Evolutionary conservation across 2,113 vertebrate species (phyloP).

Genomic region (Puma concolor): DNA sequence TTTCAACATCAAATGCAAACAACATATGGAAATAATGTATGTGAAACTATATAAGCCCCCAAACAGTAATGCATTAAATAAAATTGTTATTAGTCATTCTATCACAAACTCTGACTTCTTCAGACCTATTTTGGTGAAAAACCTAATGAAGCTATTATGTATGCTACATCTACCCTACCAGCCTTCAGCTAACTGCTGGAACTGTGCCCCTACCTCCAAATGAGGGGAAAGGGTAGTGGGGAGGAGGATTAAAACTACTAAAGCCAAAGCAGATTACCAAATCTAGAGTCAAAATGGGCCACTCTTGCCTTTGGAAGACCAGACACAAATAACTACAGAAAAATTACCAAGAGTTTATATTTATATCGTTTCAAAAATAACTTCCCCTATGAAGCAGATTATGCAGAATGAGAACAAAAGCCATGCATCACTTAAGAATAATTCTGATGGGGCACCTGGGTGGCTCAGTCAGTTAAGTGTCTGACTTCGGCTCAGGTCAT

Average conservation of each 20-base stretch:
- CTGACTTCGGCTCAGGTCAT: no score
- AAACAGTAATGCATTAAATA: conserved; percentile 27
- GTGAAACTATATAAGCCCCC: conserved; percentile 43
- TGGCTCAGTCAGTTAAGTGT: no score
- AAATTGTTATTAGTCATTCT: neutral
- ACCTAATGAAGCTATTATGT: neutral
- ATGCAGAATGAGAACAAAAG: conserved; percentile 54
- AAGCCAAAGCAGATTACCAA: conserved; percentile 39
- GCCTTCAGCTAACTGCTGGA: conserved; percentile 1
- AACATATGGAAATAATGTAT: conserved; percentile 13
- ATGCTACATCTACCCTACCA: neutral
- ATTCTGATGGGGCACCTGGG: neutral
- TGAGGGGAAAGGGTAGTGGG: neutral
- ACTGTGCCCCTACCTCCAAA: neutral
- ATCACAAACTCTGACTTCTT: conserved; percentile 35
- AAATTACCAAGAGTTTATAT: conserved; percentile 54
- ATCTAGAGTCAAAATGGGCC: neutral
- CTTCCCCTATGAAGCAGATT: conserved; percentile 45
- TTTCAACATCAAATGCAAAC: conserved; percentile 46
- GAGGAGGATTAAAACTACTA: neutral
- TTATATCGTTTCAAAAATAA: conserved; percentile 67
- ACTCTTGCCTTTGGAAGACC: neutral
- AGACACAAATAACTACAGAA: conserved; percentile 54
- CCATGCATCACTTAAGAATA: conserved; percentile 59
- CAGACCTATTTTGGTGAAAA: conserved; percentile 20